Percentiles rank a stretch among this genome's conserved stretches.
These are phyloP conservation scores for Coilia nasus DNA, from an alignment of 2,797 vertebrate species.

Conservation along the genomic window DNA sequence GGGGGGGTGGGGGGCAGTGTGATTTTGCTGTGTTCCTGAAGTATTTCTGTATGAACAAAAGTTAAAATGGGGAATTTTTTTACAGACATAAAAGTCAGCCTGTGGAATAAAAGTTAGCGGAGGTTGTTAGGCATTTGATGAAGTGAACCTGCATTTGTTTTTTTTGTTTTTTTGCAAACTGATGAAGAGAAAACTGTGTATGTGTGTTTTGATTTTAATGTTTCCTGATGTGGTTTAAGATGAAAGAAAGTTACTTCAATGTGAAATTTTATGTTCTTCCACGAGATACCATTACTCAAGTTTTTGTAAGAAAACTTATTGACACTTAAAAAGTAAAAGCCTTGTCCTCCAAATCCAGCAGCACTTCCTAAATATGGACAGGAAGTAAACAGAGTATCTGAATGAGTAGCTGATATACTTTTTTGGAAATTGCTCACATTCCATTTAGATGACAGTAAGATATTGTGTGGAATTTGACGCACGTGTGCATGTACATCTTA, in stretches of 20 bases:
- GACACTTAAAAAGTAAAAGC: neutral
- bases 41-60: too few species aligned
- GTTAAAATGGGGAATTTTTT: neutral
- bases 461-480: neutral
- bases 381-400: neutral
- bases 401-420: neutral
- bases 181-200: too few species aligned
- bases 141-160: neutral
- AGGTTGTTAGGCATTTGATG: neutral
- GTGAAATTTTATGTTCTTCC: too few species aligned
- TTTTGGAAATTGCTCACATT: neutral
- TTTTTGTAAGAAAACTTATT: too few species aligned
- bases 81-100: neutral
- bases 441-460: neutral
- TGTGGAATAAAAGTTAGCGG: neutral
- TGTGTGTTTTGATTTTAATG: too few species aligned
- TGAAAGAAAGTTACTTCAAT: too few species aligned
- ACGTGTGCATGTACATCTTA: neutral
- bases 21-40: too few species aligned
- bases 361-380: neutral
- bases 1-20: too few species aligned
- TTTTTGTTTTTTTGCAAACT: too few species aligned
- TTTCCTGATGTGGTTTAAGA: too few species aligned
- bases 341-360: conserved; percentile 4
- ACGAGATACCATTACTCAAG: too few species aligned